Evolutionary conservation across 2,797 vertebrate genomes (phyloP), one percentile per base, ranked within the genome.

Genomic region (Sebastes cheni): DNA sequence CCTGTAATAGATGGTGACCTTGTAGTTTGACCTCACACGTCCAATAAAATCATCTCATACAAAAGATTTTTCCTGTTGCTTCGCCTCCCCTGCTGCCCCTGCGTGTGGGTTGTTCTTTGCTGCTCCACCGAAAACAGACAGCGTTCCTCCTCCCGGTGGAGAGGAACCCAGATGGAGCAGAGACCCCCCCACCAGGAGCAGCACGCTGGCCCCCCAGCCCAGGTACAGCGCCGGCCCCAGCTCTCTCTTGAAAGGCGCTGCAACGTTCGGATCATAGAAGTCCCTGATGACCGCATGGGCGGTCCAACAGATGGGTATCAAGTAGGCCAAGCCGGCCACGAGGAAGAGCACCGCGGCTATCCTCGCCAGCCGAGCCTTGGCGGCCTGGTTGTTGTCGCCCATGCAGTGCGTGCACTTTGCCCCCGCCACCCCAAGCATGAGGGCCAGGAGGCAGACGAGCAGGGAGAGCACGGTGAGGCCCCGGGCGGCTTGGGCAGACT

Each of bases 361-460:
- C 77, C 88, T 84, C 2, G 73, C 89, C 79, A 95, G 84, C 18
- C 91, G 86, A 54, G 92, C 79, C 74, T 96, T 96, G 78, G 86
- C 13, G 12, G 68, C 84, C 55, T 89, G 93, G 64, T 86, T 91
- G 0, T 64, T 54, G 1, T 91, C 85, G 0, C 88, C 94, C 78
- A 96, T 88, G 88, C 95, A 96, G 84, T 92, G 94, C 0, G 95
- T 96, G 30, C 95, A 94, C 81, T 96, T 96, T 42, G 94, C 93
- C 62, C 95, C 95, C 0, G 72, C 61, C 64, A 95, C 93, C 3
- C 87, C 93, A 0, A 96, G 86, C 0, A 90, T 81, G 20, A 96
- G 72, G 2, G 94, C 95, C 66, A 96, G 74, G 18, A 95, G 50
- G 66, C 94, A 94, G 36, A 95, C 84, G 54, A 96, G 88, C 76